phyloP scores from a whole-genome alignment of 2,113 vertebrate species.

The Pollachius pollachius region DNA sequence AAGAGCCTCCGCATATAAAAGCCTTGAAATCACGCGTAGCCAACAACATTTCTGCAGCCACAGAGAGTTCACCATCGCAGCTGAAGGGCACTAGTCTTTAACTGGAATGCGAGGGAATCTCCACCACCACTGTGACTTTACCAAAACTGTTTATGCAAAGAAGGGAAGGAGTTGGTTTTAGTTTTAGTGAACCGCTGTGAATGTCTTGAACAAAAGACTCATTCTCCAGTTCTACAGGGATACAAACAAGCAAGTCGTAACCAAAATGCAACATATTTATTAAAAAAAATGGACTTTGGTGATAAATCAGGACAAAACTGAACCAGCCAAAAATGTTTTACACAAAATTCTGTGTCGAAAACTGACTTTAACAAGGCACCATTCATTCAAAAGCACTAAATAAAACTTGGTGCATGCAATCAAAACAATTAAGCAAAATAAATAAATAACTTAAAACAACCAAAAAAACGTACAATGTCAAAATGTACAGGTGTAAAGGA shows the following conservation, averaged over 20 bases:
- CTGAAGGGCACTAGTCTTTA: background rate
- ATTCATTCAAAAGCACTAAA: slow-evolving; percentile 38
- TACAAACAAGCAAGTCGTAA: slow-evolving; percentile 10
- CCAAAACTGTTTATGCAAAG: background rate
- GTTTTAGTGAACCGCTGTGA: slow-evolving; percentile 30
- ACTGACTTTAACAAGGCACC: slow-evolving; percentile 7
- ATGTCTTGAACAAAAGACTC: slow-evolving; percentile 4
- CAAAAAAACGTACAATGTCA: slow-evolving; percentile 11
- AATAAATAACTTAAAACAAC: slow-evolving; percentile 79
- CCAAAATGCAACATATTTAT: slow-evolving; percentile 50
- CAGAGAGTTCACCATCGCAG: slow-evolving; percentile 29
- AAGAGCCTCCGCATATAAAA: slow-evolving; percentile 32
- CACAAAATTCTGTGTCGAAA: slow-evolving; percentile 33
- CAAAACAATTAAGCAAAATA: slow-evolving; percentile 64
- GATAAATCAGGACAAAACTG: slow-evolving; percentile 19
- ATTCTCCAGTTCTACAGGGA: slow-evolving; percentile 30
- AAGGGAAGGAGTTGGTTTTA: slow-evolving; percentile 5
- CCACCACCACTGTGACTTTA: slow-evolving; percentile 12
- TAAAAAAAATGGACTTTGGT: slow-evolving; percentile 27
- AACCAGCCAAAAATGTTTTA: slow-evolving; percentile 21
- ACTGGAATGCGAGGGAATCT: too few relatives aligned
- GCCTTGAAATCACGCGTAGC: slow-evolving; percentile 10
- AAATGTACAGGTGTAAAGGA: slow-evolving; percentile 49
- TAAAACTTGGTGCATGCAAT: slow-evolving; percentile 42
- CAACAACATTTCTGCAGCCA: slow-evolving; percentile 23